Evolutionary conservation across 2,797 vertebrate genomes (phyloP), one percentile per base, ranked within the genome.

Genomic region (Fistularia commersonii): DNA sequence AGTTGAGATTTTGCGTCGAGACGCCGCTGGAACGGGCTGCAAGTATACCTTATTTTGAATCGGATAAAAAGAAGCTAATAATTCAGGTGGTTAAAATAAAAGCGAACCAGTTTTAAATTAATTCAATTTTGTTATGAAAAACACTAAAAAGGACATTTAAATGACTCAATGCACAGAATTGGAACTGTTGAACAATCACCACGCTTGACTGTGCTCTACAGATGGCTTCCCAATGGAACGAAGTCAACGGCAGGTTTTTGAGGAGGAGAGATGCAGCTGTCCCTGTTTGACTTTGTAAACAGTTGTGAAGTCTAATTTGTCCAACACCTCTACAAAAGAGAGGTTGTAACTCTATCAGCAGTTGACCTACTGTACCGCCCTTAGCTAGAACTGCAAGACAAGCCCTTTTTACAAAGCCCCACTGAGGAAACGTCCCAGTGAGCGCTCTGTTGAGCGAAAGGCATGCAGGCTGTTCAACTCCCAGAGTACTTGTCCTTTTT

Each of bases 261-360:
- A 76, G 77, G 71, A 57, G 66, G 72, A 71, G 82, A 63, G 66
- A 69, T 67, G 57, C 83, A 90, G 89, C 85, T 90, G 90, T 85
- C 86, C 70, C 64, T 53, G 57, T 79, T 76, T 74, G 77, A 73
- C 69, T 77, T 76, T 57, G 65, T 74, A 82, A 85, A 89, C 82
- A 85, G 86, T 87, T 80, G 82, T 79, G 76, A 73, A 77, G 74
- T 79, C 74, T 80, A 86, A 88, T 84, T 87, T 86, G 79, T 81
- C 74, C 76, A 57, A 86, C 85, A 84, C 84, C 81, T 82, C 42
- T 61, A 84, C 83, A 85, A 85, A 81, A 64, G 75, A 72, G 59
- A 73, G 78, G 79, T 61, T 81, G 78, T 78, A 88, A 89, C 83
- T 82, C 81, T 83, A 88, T 86, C 79, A 48, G 72, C 71, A 65